Percentiles rank a stretch among this genome's conserved stretches.
These are phyloP conservation scores for Drosophila pseudoananassae DNA, from an alignment of 1,140 invertebrate species.

Conservation along the genomic window DNA sequence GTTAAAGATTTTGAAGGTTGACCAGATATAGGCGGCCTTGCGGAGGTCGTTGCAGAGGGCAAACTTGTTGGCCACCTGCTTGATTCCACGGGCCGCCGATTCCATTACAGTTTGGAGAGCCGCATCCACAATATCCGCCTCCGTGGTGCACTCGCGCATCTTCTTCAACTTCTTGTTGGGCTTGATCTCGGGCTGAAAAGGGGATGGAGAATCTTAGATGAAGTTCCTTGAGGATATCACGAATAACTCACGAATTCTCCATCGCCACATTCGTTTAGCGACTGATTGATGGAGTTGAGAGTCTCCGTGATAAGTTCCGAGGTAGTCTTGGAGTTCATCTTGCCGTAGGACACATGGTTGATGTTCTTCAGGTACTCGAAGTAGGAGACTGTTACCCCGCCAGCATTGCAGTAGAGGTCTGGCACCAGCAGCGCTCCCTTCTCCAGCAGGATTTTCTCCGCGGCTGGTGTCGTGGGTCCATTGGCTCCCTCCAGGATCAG, in stretches of 20 bases:
- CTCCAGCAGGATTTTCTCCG: conserved; percentile 90
- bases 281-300: conserved; percentile 70
- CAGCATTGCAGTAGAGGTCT: conserved; percentile 93
- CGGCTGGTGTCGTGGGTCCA: conserved; percentile 93
- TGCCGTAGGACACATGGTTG: conserved; percentile 94
- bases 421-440: conserved; percentile 93
- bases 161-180: conserved; percentile 87
- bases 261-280: conserved; percentile 15
- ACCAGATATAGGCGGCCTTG: conserved; percentile 92
- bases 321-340: conserved; percentile 88
- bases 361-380: conserved; percentile 97
- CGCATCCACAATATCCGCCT: conserved; percentile 93
- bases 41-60: conserved; percentile 92
- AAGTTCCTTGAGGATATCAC: background rate
- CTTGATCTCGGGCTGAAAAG: conserved; percentile 85
- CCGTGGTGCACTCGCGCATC: conserved; percentile 85
- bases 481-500: conserved; percentile 92
- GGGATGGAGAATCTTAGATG: background rate
- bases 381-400: conserved; percentile 95
- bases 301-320: conserved; percentile 56
- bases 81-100: conserved; percentile 88
- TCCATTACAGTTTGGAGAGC: conserved; percentile 93
- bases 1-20: conserved; percentile 93
- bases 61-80: conserved; percentile 89
- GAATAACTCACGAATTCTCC: conserved; percentile 21